Evolutionary conservation across 2,888 invertebrate genomes (phyloP).

Genomic region (Atethmia centrago): DNA sequence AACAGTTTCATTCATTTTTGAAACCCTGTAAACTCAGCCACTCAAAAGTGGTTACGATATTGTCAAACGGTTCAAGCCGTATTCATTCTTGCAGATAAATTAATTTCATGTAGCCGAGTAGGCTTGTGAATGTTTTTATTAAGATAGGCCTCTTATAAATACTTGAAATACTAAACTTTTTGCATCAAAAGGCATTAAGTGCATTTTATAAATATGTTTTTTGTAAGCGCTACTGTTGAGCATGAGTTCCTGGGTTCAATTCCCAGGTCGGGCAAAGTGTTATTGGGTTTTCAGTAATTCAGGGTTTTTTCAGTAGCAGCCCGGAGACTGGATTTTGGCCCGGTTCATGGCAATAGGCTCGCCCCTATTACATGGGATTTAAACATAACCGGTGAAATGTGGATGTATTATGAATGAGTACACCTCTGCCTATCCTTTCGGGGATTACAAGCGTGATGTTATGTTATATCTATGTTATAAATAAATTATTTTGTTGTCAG

Average conservation of each 20-base stretch:
- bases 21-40: conserved; percentile 26
- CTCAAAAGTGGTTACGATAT: conserved; percentile 37
- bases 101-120: conserved; percentile 41
- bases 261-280: too few relatives aligned
- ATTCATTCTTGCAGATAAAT: conserved; percentile 41
- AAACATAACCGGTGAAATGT: too few relatives aligned
- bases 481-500: conserved; percentile 55
- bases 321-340: too few relatives aligned
- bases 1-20: conserved; percentile 42
- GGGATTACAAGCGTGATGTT: too few relatives aligned
- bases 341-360: too few relatives aligned
- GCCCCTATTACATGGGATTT: too few relatives aligned
- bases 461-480: neutral
- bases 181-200: conserved; percentile 3
- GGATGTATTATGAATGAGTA: too few relatives aligned
- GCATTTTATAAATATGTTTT: neutral
- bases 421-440: too few relatives aligned
- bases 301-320: too few relatives aligned
- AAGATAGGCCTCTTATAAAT: conserved; percentile 19
- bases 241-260: too few relatives aligned
- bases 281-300: too few relatives aligned
- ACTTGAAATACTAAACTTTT: conserved; percentile 7
- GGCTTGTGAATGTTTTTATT: conserved; percentile 31
- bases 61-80: conserved; percentile 33
- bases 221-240: too few relatives aligned